These are phyloP conservation scores for Tenualosa thibaudeaui DNA, from an alignment of 2,797 vertebrate genomes.

Conservation along the genomic window DNA sequence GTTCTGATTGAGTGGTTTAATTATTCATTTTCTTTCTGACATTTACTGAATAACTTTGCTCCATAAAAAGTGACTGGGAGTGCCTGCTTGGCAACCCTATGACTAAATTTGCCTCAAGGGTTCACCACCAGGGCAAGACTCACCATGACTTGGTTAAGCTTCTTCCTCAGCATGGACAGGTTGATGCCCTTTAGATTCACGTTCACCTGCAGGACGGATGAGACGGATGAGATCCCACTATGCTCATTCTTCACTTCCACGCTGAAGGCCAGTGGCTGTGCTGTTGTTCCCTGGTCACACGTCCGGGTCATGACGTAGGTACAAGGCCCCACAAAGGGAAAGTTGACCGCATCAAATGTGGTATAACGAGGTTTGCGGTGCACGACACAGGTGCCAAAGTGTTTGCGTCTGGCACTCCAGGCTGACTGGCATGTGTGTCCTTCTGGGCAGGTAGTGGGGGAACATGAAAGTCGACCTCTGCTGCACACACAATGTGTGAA, in stretches of 20 bases:
- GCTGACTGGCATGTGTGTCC: conserved; percentile 64
- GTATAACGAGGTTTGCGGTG: conserved; percentile 74
- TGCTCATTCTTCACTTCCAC: conserved; percentile 76
- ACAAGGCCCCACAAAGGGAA: conserved; percentile 77
- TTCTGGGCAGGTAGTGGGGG: conserved; percentile 58
- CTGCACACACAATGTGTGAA: conserved; percentile 72
- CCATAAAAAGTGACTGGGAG: not conserved
- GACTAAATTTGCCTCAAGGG: too few relatives aligned
- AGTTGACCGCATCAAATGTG: conserved; percentile 78
- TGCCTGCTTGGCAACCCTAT: not conserved
- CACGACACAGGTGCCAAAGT: conserved; percentile 73
- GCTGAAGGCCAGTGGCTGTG: conserved; percentile 69
- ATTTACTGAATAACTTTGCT: not conserved
- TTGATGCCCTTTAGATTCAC: conserved; percentile 63
- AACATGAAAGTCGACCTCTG: conserved; percentile 67
- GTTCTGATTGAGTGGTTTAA: not conserved
- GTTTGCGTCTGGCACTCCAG: conserved; percentile 46
- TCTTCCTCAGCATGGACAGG: conserved; percentile 67
- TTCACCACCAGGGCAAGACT: conserved; percentile 41
- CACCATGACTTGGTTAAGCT: conserved; percentile 76
- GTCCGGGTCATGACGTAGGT: conserved; percentile 77
- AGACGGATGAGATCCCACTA: conserved; percentile 60
- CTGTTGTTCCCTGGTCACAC: conserved; percentile 61
- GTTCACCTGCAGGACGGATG: conserved; percentile 67
- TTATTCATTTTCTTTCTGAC: not conserved